Conservation (phyloP, 2,113 vertebrate genomes). For the Rousettus leschenaultii region DNA sequence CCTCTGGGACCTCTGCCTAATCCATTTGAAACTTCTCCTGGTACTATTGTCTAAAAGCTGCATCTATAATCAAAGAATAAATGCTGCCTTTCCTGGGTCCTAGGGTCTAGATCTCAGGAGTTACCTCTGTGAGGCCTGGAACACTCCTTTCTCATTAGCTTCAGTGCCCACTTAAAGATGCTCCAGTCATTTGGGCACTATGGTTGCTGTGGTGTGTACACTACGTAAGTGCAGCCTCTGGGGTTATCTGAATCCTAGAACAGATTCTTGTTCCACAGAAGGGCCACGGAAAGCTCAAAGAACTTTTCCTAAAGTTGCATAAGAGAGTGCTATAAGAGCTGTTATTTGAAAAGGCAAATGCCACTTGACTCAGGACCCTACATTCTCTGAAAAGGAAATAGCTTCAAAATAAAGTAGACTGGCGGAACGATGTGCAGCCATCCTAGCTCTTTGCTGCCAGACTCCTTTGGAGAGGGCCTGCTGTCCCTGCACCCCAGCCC, state of each 20-base stretch:
- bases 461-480: not conserved
- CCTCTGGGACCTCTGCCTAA: not conserved
- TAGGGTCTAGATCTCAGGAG: not conserved
- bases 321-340: not conserved
- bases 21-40: not conserved
- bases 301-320: not conserved
- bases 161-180: not conserved
- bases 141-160: not conserved
- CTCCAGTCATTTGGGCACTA: not conserved
- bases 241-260: not conserved
- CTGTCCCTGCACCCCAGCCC: not conserved
- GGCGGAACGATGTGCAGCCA: not conserved
- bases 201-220: not conserved
- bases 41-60: not conserved
- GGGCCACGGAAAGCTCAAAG: not conserved
- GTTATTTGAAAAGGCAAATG: not conserved
- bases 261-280: not conserved
- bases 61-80: not conserved
- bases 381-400: constrained; percentile 8
- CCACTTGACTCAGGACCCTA: not conserved
- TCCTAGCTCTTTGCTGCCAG: not conserved
- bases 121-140: not conserved
- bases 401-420: not conserved
- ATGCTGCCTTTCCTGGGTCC: not conserved
- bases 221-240: not conserved